Evolutionary conservation across 1,140 invertebrate genomes (phyloP).

Genomic region (Calephelis nemesis): DNA sequence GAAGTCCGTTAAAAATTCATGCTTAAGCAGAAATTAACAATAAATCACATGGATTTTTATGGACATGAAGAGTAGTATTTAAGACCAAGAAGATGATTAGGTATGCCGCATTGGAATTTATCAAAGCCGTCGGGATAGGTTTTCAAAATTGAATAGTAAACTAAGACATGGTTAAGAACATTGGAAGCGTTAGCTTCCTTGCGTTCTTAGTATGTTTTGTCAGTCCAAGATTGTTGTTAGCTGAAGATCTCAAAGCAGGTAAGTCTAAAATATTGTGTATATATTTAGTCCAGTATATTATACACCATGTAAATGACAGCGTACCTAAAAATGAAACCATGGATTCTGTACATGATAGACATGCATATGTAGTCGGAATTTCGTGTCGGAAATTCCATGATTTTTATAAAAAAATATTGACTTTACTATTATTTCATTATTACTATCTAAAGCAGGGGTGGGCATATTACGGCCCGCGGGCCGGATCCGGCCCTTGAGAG

Average conservation of each 20-base stretch:
- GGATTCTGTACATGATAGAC: no score
- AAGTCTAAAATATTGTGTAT: not conserved
- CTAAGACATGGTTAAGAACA: constrained; percentile 2
- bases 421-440: no score
- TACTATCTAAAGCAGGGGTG: no score
- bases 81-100: not conserved
- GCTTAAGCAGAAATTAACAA: not conserved
- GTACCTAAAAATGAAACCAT: no score
- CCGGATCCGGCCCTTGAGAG: no score
- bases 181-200: constrained; percentile 22
- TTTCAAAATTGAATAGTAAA: constrained; percentile 11
- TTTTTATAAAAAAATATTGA: no score
- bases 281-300: no score
- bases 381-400: no score
- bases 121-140: not conserved
- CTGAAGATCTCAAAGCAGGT: not conserved
- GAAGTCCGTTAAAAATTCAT: constrained; percentile 2
- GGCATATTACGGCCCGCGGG: no score
- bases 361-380: no score
- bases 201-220: constrained; percentile 13
- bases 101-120: constrained; percentile 2
- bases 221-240: not conserved
- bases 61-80: not conserved
- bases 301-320: no score
- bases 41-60: constrained; percentile 3